Evolutionary conservation across 2,888 invertebrate species (phyloP), one percentile per base, ranked within the genome.

Genomic region (Dryococelus australis): DNA sequence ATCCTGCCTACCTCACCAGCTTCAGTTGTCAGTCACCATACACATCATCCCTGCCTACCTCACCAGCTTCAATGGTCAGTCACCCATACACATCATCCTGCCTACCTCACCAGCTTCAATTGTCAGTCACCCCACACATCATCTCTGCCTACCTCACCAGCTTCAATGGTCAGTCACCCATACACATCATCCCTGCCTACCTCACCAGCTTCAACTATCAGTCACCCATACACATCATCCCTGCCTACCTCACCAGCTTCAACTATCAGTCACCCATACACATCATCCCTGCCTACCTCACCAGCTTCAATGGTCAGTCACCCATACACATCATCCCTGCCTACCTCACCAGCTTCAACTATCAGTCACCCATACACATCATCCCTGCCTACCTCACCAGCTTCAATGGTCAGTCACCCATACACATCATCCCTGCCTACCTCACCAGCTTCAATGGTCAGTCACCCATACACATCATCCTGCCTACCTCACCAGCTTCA

Each of bases 171-270:
- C n/a, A n/a, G n/a, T n/a, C 35, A 35, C 35, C 1, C 35, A 35
- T 2, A 10, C 10, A 12, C 27, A 26, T 79, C 80, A 79, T 13
- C 35, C 1, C 35, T 35, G 35, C 35, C 35, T 35, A 99, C 91
- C 94, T 97, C 88, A 97, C 98, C 86, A 99, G 99, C 92, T 98
- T 99, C 91, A 96, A 96, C 93, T 97, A 96, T 96, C 91, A 91
- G 87, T 35, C 35, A 27, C 65, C 65, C 20, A 20, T 16, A 24
- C 47, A 47, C 35, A 4, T 35, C 35, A 35, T 35, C 35, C 1
- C 35, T 35, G 35, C 35, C 1, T 35, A 35, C 35, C 35, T 35
- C 35, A 35, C 35, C 35, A 35, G 35, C 35, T 35, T 35, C n/a
- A n/a, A n/a, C n/a, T n/a, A n/a, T n/a, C n/a, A n/a, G n/a, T n/a